These are phyloP conservation scores for Pangasianodon gigas DNA, from an alignment of 2,113 vertebrate species.

Conservation along the genomic window DNA sequence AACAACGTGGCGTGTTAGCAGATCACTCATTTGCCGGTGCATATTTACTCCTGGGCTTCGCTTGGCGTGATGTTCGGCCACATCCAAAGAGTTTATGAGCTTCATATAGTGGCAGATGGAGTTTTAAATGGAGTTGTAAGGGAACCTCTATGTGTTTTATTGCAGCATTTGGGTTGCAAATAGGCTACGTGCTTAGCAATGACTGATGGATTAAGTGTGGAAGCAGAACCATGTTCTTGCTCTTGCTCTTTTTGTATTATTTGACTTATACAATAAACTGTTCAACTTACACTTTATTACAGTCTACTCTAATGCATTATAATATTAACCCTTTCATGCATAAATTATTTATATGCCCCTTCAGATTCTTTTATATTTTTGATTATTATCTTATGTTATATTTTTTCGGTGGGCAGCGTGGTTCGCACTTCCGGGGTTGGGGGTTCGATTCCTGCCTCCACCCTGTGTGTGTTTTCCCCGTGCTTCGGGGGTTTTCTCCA, in stretches of 20 bases:
- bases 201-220: slow-evolving; percentile 7
- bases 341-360: no score
- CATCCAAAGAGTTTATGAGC: slow-evolving; percentile 4
- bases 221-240: not conserved
- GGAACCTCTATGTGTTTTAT: slow-evolving; percentile 25
- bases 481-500: no score
- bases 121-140: slow-evolving; percentile 37
- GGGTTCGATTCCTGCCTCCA: no score
- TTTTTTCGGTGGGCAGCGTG: no score
- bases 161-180: slow-evolving; percentile 15
- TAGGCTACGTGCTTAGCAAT: not conserved
- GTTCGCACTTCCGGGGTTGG: no score
- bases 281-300: not conserved
- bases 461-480: no score
- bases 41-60: slow-evolving; percentile 14
- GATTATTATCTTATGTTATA: no score
- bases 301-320: not conserved
- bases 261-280: not conserved
- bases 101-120: slow-evolving; percentile 40
- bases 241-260: not conserved
- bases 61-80: not conserved
- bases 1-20: slow-evolving; percentile 32
- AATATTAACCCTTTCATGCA: not conserved
- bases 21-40: not conserved
- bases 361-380: no score